A percentile compares a stretch with the other conserved stretches of the same genome.
Evolutionary conservation across 2,797 vertebrate genomes (phyloP).

Genomic region (Chelon auratus): DNA sequence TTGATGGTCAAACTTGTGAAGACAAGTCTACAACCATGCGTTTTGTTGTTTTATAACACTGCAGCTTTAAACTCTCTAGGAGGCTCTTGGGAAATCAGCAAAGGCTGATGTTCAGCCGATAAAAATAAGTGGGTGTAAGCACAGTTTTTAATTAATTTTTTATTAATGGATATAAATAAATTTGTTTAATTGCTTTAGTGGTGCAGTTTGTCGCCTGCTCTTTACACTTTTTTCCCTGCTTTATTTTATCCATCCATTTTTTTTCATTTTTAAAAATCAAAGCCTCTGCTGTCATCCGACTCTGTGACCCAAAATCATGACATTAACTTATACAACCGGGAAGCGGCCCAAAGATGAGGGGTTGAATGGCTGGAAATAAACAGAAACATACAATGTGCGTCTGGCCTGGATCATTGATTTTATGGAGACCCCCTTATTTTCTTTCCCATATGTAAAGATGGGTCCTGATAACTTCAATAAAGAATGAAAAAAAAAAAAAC

Average conservation of each 20-base stretch:
- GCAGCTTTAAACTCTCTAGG: constrained; percentile 4
- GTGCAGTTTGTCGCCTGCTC: not conserved
- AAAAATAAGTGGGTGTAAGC: constrained; percentile 15
- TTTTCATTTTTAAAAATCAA: constrained; percentile 33
- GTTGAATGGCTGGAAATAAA: not conserved
- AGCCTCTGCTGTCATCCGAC: constrained; percentile 48
- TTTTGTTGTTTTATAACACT: constrained; percentile 21
- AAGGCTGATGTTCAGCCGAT: constrained; percentile 15
- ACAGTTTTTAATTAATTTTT: not conserved
- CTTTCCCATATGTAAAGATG: too few relatives aligned
- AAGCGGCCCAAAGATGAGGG: constrained; percentile 2
- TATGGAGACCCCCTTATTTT: too few relatives aligned
- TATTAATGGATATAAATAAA: constrained; percentile 16
- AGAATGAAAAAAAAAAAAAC: too few relatives aligned
- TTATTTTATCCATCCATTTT: constrained; percentile 31
- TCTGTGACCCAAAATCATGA: constrained; percentile 13
- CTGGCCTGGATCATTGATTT: too few relatives aligned
- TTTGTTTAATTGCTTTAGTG: constrained; percentile 28
- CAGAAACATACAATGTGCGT: too few relatives aligned
- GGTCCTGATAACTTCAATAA: too few relatives aligned
- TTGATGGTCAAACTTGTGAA: constrained; percentile 52
- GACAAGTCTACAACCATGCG: constrained; percentile 36
- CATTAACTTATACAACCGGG: constrained; percentile 24
- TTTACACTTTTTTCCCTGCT: constrained; percentile 27
- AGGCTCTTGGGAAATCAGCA: constrained; percentile 16